Base-by-base conservation (phyloP, 2,797 vertebrate genomes). In the Tragopan temminckii region DNA sequence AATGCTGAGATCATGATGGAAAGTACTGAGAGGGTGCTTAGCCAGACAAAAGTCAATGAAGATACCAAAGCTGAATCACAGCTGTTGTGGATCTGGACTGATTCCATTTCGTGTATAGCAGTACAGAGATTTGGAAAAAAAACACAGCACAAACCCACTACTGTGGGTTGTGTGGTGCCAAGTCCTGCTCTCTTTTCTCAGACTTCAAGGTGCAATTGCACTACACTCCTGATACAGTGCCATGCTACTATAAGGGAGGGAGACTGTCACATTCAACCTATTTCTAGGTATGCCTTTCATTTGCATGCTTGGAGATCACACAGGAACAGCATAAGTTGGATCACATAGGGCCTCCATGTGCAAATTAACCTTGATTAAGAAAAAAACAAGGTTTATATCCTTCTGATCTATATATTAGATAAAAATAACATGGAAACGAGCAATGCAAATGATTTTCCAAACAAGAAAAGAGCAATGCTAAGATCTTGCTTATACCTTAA, bases 131-230 rank as follows among this genome's bases (percentile, higher is more conserved):
- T 66, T n/a, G 10, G 10, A 42, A 50, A 38, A 13, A 68, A 67
- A 79, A 35, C 13, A 27, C 1, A 10, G 33, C 17, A 9, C 14
- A 7, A 43, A 43, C 42, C 42, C 42, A 18, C 42, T 27, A 11
- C 38, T 43, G 19, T 0, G 1, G 29, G 24, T 12, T 1, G 20
- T 31, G n/a, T 9, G 11, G 10, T 42, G 13, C 36, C 64, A 79
- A 63, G 43, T 38, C 23, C 38, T 50, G 23, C 10, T 8, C 23
- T 63, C 55, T 23, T 72, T 31, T 67, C 63, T 77, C 0, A 0
- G 55, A 20, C 5, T 78, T 42, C 29, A 50, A 69, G 69, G 62
- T 19, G 61, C 46, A 72, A 16, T 11, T 50, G 43, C 18, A n/a
- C 27, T 53, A 12, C 7, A 1, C 12, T 18, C 8, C 15, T 25